phyloP scores from a whole-genome alignment of 2,113 vertebrate genomes.

The Centropristis striata region DNA sequence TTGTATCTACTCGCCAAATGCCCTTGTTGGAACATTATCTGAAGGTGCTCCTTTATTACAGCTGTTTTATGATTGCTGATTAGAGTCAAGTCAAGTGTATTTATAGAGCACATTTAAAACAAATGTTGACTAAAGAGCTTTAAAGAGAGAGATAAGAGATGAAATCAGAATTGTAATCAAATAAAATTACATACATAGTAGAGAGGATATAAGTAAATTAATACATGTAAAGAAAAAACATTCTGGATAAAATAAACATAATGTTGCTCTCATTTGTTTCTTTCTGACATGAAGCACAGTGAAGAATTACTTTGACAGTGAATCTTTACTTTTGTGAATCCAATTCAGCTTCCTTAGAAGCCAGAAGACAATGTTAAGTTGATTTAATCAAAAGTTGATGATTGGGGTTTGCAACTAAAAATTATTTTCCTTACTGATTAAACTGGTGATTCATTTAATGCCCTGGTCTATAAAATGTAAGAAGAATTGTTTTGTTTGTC shows the following conservation, averaged over 20 bases:
- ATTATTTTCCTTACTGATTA: background rate
- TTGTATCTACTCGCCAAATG: background rate
- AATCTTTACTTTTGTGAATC: background rate
- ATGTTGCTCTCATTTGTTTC: background rate
- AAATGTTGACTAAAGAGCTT: constrained; percentile 1
- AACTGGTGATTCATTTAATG: background rate
- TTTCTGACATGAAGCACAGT: background rate
- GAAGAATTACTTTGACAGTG: background rate
- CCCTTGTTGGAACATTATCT: background rate
- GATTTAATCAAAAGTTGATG: background rate
- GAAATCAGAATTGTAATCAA: background rate
- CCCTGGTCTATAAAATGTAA: background rate
- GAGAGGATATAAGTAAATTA: background rate
- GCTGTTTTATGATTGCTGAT: background rate
- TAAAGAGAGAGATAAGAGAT: background rate
- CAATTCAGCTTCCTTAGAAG: background rate
- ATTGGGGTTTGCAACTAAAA: background rate
- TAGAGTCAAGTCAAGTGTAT: background rate
- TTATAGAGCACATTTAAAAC: background rate
- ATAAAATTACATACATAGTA: background rate
- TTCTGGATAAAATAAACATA: background rate
- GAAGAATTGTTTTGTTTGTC: background rate
- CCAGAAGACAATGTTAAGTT: background rate
- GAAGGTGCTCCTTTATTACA: background rate
- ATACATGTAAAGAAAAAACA: background rate